Evolutionary conservation across 23 tunicate genomes (phyloP).

Genomic region (Ciona savignyi): DNA sequence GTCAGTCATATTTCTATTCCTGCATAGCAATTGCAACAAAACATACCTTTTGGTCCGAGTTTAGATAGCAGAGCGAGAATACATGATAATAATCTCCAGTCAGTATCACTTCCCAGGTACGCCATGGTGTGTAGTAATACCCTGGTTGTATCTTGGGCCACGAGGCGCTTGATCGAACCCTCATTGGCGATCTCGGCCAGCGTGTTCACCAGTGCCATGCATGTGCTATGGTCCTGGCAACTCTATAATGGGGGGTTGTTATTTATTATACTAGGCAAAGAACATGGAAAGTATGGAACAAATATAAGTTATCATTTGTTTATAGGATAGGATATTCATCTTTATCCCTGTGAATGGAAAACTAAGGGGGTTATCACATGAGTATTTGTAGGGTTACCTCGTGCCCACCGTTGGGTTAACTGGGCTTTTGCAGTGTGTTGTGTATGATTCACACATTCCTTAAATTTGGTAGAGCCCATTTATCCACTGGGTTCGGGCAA

Average conservation of each 20-base stretch:
- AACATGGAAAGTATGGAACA: background rate
- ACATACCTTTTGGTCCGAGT: constrained; percentile 87
- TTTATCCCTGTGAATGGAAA: too few relatives aligned
- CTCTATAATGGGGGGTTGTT: constrained; percentile 31
- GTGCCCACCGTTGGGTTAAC: too few relatives aligned
- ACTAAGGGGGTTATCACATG: too few relatives aligned
- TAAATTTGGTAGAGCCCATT: too few relatives aligned
- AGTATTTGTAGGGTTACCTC: too few relatives aligned
- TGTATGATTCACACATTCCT: too few relatives aligned
- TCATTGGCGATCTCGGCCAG: constrained; percentile 60
- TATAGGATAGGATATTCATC: too few relatives aligned
- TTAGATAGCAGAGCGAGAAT: constrained; percentile 54
- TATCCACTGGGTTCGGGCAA: too few relatives aligned
- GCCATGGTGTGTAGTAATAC: constrained; percentile 59
- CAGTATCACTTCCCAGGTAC: constrained; percentile 55
- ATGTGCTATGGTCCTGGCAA: constrained; percentile 65
- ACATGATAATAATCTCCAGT: constrained; percentile 46
- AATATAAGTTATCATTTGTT: too few relatives aligned
- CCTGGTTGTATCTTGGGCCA: constrained; percentile 72
- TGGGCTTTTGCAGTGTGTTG: too few relatives aligned
- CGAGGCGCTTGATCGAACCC: constrained; percentile 40
- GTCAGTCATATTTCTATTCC: too few relatives aligned
- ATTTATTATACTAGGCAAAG: background rate
- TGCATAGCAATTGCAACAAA: too few relatives aligned
- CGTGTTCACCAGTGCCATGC: constrained; percentile 59